Evolutionary conservation across 2,888 invertebrate species (phyloP).

Genomic region (Aelia acuminata): DNA sequence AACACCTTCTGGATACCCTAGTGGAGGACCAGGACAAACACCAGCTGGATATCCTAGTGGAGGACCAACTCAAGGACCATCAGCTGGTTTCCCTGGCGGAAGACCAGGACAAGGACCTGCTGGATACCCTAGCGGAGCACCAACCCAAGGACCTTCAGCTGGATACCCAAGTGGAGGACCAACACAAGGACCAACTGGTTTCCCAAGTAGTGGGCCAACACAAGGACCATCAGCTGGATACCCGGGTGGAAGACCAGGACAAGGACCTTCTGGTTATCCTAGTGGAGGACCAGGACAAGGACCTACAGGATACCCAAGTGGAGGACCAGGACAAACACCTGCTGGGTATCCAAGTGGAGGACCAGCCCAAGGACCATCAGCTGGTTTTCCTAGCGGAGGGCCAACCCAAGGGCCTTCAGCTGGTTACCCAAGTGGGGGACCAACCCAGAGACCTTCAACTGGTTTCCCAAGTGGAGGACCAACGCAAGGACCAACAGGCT

Average conservation of each 20-base stretch:
- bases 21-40: slow-evolving; percentile 61
- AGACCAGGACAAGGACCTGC: slow-evolving; percentile 67
- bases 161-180: slow-evolving; percentile 63
- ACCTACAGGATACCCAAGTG: slow-evolving; percentile 57
- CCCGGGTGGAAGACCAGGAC: slow-evolving; percentile 66
- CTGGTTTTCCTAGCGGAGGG: slow-evolving; percentile 66
- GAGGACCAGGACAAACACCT: slow-evolving; percentile 67
- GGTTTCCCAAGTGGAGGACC: slow-evolving; percentile 66
- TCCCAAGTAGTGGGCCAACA: slow-evolving; percentile 63
- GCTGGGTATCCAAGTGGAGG: slow-evolving; percentile 61
- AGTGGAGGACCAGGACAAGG: slow-evolving; percentile 64
- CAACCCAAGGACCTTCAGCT: slow-evolving; percentile 62
- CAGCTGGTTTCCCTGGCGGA: slow-evolving; percentile 64
- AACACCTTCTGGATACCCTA: slow-evolving; percentile 60
- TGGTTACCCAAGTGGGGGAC: slow-evolving; percentile 66
- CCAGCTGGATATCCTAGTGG: slow-evolving; percentile 66
- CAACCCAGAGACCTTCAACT: slow-evolving; percentile 66
- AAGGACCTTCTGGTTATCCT: slow-evolving; percentile 66
- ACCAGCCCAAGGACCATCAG: slow-evolving; percentile 68
- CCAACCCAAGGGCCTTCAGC: slow-evolving; percentile 67
- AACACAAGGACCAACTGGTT: slow-evolving; percentile 66
- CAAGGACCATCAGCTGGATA: slow-evolving; percentile 68
- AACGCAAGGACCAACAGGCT: slow-evolving; percentile 62
- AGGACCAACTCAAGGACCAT: slow-evolving; percentile 61
- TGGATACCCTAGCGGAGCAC: slow-evolving; percentile 65